Evolutionary conservation across 2,797 vertebrate species (phyloP).

Genomic region (Hirundo rustica): DNA sequence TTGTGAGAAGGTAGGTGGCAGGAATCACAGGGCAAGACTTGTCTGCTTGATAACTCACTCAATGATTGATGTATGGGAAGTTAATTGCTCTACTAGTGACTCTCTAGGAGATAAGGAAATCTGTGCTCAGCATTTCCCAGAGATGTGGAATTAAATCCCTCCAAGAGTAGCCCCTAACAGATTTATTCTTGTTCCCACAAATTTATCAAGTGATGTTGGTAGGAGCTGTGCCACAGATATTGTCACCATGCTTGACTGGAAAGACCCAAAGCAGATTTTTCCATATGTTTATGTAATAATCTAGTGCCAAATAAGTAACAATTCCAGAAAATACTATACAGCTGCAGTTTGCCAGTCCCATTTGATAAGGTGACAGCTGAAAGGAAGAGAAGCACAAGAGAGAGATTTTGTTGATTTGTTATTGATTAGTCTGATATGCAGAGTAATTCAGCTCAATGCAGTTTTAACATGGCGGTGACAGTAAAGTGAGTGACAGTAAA

Average conservation of each 20-base stretch:
- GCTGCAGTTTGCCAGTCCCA: not conserved
- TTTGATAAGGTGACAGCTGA: not conserved
- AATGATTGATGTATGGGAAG: not conserved
- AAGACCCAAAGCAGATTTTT: not conserved
- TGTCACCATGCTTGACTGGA: not conserved
- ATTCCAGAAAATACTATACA: not conserved
- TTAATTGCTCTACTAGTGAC: not conserved
- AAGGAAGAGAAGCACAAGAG: not conserved
- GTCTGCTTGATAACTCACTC: not conserved
- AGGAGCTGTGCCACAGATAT: not conserved
- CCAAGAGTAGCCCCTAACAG: not conserved
- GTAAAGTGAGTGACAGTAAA: not conserved
- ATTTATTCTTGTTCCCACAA: not conserved
- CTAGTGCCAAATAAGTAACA: not conserved
- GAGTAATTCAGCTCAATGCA: not conserved
- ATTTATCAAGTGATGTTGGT: not conserved
- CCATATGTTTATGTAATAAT: not conserved
- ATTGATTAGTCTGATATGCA: not conserved
- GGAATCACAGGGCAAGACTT: not conserved
- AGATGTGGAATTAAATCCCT: not conserved
- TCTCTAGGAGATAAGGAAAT: not conserved
- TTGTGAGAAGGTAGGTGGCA: not conserved
- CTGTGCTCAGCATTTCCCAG: not conserved
- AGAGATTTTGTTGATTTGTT: not conserved
- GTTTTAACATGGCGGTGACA: not conserved